A percentile compares a stretch with the other conserved stretches of the same genome.
These are phyloP conservation scores for Vollenhovia emeryi DNA, from an alignment of 1,140 invertebrate species.

Conservation along the genomic window DNA sequence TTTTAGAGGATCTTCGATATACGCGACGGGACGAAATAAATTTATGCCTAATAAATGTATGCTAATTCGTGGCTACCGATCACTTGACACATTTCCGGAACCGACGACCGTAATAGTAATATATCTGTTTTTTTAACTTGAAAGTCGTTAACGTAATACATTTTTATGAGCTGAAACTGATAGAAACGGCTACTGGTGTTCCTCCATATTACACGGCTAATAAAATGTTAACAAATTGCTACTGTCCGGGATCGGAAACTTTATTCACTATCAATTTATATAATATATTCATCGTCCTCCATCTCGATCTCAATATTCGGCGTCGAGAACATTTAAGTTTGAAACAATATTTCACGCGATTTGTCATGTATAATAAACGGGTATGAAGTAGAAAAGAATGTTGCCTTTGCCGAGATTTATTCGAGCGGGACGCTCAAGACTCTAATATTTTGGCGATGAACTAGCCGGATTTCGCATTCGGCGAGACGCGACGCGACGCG, in stretches of 20 bases:
- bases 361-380: neutral
- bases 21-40: neutral
- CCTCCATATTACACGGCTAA: neutral
- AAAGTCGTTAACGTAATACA: neutral
- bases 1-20: neutral
- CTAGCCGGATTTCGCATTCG: slow-evolving; percentile 53
- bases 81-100: neutral
- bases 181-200: neutral
- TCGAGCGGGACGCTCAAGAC: neutral
- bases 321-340: neutral
- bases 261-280: neutral
- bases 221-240: neutral
- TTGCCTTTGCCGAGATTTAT: neutral
- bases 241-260: neutral
- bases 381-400: neutral
- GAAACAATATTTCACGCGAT: neutral
- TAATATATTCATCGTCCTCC: neutral
- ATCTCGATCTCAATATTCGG: neutral
- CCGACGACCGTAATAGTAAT: neutral
- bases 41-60: slow-evolving; percentile 37
- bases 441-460: slow-evolving; percentile 44
- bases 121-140: neutral
- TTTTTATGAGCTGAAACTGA: neutral
- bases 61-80: neutral
- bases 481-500: slow-evolving; percentile 36